Evolutionary conservation across 2,888 invertebrate species (phyloP), one percentile per base, ranked within the genome.

Genomic region (Nymphalis c-album): DNA sequence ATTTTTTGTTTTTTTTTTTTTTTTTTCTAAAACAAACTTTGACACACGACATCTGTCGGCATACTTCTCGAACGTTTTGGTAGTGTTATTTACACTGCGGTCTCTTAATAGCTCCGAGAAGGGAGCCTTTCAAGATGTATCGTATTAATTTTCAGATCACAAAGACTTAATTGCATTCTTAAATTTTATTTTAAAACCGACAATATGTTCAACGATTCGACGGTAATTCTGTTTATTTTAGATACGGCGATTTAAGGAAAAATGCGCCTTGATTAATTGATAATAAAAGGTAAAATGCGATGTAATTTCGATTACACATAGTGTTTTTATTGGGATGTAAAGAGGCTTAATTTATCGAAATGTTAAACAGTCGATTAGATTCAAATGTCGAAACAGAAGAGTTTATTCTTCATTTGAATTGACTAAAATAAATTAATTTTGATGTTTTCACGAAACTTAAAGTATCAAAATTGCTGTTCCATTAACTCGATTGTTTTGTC

Each of bases 141-240:
- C 80, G 82, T 84, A 87, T 90, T 86, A 82, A 88, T 87, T 87
- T 86, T 81, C 83, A 83, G 84, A 86, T 85, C 78, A 82, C 85
- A 86, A 87, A 85, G 83, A 83, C 80, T 84, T 90, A 85, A 89
- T 87, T 85, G 83, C 87, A 75, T 82, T 82, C 85, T 90, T 86
- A 88, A 86, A 84, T 87, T 88, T 88, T 86, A 87, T 89, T 90
- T 85, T 85, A 80, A 87, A 87, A 85, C 86, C 85, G 82, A 86
- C 88, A 86, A 81, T 86, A 85, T 84, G 87, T 80, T 80, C 78
- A 76, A 74, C 79, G 78, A 84, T 82, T 79, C 74, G 62, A 64
- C 69, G 72, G 71, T 76, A 71, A 74, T 75, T 77, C 74, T 74
- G 71, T 76, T 75, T 71, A 74, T 78, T 74, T 80, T 82, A 84